Percentiles rank a stretch among this genome's conserved stretches.
These are phyloP conservation scores for Ypsolopha sequella DNA, from an alignment of 2,888 invertebrate genomes.

Conservation along the genomic window DNA sequence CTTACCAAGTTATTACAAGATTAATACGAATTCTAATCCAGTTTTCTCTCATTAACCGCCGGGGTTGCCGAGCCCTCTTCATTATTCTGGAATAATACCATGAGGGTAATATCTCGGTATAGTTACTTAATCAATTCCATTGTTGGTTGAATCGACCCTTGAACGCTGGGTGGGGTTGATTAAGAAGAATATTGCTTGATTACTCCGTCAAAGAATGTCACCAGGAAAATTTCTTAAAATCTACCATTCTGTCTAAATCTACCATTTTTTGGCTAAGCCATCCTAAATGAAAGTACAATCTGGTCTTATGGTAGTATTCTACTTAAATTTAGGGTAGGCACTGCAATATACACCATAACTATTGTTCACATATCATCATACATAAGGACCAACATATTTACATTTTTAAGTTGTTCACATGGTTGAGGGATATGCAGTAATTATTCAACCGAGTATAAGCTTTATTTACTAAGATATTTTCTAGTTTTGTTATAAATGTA, in stretches of 20 bases:
- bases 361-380: too few relatives aligned
- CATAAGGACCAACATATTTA: too few relatives aligned
- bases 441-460: too few relatives aligned
- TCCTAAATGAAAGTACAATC: too few relatives aligned
- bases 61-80: conserved; percentile 66
- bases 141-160: conserved; percentile 66
- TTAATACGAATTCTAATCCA: conserved; percentile 69
- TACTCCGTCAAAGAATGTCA: conserved; percentile 59
- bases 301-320: too few relatives aligned
- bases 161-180: conserved; percentile 63
- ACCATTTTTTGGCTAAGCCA: too few relatives aligned
- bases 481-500: too few relatives aligned
- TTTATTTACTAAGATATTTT: too few relatives aligned
- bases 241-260: neutral
- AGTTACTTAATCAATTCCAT: conserved; percentile 71
- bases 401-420: too few relatives aligned
- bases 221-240: neutral
- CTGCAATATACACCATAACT: too few relatives aligned
- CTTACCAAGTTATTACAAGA: conserved; percentile 51
- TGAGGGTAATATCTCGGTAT: conserved; percentile 64
- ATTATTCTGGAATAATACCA: conserved; percentile 66
- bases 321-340: too few relatives aligned
- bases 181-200: conserved; percentile 71
- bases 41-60: conserved; percentile 68
- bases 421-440: too few relatives aligned